phyloP scores from a whole-genome alignment of 2,797 vertebrate species.

The Sitta carolinensis region DNA sequence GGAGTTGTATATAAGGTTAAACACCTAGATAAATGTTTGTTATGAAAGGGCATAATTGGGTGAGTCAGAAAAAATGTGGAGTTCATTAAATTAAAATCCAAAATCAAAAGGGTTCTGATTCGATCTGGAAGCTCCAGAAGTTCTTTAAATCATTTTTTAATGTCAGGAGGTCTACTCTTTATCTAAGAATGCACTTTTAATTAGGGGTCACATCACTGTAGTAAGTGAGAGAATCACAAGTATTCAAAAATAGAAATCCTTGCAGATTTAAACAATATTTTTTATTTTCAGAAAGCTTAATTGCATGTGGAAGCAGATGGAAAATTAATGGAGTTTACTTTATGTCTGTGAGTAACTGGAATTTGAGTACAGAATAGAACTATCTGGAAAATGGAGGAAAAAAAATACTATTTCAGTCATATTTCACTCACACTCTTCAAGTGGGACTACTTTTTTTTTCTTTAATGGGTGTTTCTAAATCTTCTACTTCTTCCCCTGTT shows the following conservation, averaged over 20 bases:
- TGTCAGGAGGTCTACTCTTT: neutral
- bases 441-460: neutral
- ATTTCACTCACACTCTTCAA: neutral
- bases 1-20: neutral
- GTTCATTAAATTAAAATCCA: neutral
- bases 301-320: neutral
- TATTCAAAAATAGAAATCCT: neutral
- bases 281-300: slow-evolving; percentile 25
- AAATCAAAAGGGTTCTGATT: neutral
- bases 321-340: slow-evolving; percentile 4
- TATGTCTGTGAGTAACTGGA: neutral
- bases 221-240: neutral
- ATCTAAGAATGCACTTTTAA: slow-evolving; percentile 7
- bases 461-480: neutral
- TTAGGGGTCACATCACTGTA: neutral
- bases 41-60: neutral
- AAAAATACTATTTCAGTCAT: neutral
- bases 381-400: neutral
- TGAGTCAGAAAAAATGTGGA: neutral
- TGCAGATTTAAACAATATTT: neutral
- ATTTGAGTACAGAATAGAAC: neutral
- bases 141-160: neutral
- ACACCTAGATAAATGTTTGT: neutral
- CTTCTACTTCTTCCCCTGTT: neutral
- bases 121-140: neutral